Base-by-base conservation (phyloP, 2,888 invertebrate genomes). In the Margaritifera margaritifera region DNA sequence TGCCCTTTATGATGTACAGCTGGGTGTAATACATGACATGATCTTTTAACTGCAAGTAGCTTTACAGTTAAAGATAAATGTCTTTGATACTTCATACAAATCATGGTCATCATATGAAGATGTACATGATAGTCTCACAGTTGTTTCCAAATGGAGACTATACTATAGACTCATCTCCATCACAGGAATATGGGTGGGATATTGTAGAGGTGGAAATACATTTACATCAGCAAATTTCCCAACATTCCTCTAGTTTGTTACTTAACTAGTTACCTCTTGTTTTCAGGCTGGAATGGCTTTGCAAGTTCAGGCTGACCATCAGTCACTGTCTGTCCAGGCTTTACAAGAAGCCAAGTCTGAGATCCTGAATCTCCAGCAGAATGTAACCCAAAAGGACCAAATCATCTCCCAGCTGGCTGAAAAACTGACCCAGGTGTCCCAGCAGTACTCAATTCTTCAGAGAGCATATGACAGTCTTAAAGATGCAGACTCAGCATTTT, bases 261-360 rank as follows among this genome's bases (percentile, higher is more conserved):
- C 20, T 55, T 11, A 55, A n/a, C 0, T 15, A 22, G 6, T 11
- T 24, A 8, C 19, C n/a, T n/a, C 59, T 53, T 27, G 55, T 50
- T 79, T 78, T 53, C 79, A 89, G 89, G 84, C 87, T 69, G 82
- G 83, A 20, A 80, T 84, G 57, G 78, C 82, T 54, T 69, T 89
- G 56, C 75, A 83, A 60, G 73, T 75, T 25, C 86, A 86, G 69
- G 70, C 77, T 42, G 75, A 77, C 4, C 84, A 83, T 66, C 85
- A 84, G 63, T 72, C 69, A 24, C 57, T 78, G 25, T 85, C 87
- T 5, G 74, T 83, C 6, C 73, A 81, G 61, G 84, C 87, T 11
- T 74, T 89, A n/a, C 77, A 83, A 56, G 80, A 83, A 53, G 88
- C 88, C 20, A 87, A 84, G 72, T 74, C 77, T 50, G 86, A 89